Percentiles rank a stretch among this genome's conserved stretches.
These are phyloP conservation scores for Drosophila vallismaia DNA, from an alignment of 2,888 invertebrate species.

Conservation along the genomic window DNA sequence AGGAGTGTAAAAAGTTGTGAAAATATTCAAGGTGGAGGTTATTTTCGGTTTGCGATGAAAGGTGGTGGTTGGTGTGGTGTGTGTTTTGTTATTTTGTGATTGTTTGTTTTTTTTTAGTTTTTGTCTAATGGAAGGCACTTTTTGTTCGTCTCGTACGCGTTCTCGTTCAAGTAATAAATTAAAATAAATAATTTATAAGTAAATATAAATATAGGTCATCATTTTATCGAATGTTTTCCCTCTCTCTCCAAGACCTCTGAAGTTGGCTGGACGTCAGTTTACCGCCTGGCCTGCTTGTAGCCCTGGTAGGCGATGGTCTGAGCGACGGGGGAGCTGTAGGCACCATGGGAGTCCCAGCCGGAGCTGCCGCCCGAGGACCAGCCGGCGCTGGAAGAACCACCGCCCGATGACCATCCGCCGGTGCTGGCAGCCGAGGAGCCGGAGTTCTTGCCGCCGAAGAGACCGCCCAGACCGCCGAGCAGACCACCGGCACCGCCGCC, in stretches of 20 bases:
- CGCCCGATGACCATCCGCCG: slow-evolving; percentile 80
- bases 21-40: slow-evolving; percentile 44
- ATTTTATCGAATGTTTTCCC: slow-evolving; percentile 66
- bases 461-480: slow-evolving; percentile 79
- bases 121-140: slow-evolving; percentile 69
- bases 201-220: slow-evolving; percentile 77
- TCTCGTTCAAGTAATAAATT: slow-evolving; percentile 80
- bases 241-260: slow-evolving; percentile 54
- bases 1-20: slow-evolving; percentile 32
- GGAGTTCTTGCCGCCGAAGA: slow-evolving; percentile 81
- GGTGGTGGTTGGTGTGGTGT: slow-evolving; percentile 45
- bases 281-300: slow-evolving; percentile 84
- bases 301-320: slow-evolving; percentile 85
- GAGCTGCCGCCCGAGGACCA: slow-evolving; percentile 79
- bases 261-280: slow-evolving; percentile 54
- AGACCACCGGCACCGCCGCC: slow-evolving; percentile 76
- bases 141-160: slow-evolving; percentile 57
- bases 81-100: slow-evolving; percentile 41
- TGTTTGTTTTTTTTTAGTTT: slow-evolving; percentile 42
- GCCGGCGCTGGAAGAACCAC: slow-evolving; percentile 72
- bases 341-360: slow-evolving; percentile 84
- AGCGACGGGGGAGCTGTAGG: slow-evolving; percentile 85
- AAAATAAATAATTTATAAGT: slow-evolving; percentile 83
- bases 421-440: slow-evolving; percentile 63
- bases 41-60: slow-evolving; percentile 59